Evolutionary conservation across 2,888 invertebrate genomes (phyloP), one percentile per base, ranked within the genome.

Genomic region (Eulithis prunata): DNA sequence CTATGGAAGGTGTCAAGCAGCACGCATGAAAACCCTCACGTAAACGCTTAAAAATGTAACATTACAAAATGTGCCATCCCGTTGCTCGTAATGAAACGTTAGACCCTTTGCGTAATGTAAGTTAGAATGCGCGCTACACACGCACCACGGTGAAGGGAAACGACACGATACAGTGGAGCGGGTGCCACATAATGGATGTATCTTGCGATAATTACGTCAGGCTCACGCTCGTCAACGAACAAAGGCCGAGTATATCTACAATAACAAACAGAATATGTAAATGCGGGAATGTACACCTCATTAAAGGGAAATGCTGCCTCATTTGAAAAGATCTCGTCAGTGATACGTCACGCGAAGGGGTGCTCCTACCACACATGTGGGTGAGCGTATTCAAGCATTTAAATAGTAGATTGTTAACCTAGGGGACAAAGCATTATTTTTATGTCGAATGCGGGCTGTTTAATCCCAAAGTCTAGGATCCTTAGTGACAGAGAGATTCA

Each of bases 261-360:
- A 49, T 49, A 38, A 57, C 57, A 58, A 58, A 58, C 58, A 51
- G 49, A 58, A 51, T 49, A 58, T 57, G 57, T 57, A 49, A 49
- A 49, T 58, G 51, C 21, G 51, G 21, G 58, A 57, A 57, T 49
- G 32, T 57, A 38, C 57, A 57, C 58, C 58, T 58, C 58, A 51
- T 58, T 58, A 56, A 12, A 13, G 41, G 11, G 41, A 49, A 56
- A 46, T 32, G 56, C 46, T n/a, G 32, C 56, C 56, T 56, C 56
- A 32, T 56, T 56, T 46, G 46, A 32, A 56, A 46, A 56, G 45
- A 56, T 46, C 56, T 56, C 46, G n/a, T 46, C 56, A 46, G 32
- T 10, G 21, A 10, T 45, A 32, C 46, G 21, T 32, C 14, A 12
- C 12, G 53, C 8, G 28, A 14, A 11, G n/a, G 41, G 38, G 41